Base-by-base conservation (phyloP, 30 jellyfish, hydroid and myxozoan species). In the Hydractinia echinata region DNA sequence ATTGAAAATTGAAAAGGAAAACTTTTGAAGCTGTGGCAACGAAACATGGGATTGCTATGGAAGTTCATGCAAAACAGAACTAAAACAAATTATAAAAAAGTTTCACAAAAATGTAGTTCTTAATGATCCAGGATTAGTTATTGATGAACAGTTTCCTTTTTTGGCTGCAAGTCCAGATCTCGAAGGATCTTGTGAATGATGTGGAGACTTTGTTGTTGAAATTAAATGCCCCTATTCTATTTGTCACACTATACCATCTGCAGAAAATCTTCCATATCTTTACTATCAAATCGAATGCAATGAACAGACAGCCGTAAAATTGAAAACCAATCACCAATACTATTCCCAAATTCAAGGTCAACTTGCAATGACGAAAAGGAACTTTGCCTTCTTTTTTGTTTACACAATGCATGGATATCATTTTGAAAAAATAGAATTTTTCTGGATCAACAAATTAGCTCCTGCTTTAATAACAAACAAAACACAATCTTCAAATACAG, bases 361-460 rank as follows among this genome's bases (percentile, higher is more conserved):
- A 70, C 54, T 70, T 7, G 80, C 68, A 5, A 49, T 70, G 5
- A 70, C 80, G 14, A 49, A 49, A 20, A 8, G 68, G 48, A 49
- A 7, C 5, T 6, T 4, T 4, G 69, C 68, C 67, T 70, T 5
- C 5, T 70, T 5, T 16, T 70, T 70, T 14, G 80, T 70, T 11
- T 71, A 71, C 67, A 71, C 81, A 7, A 10, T 19, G 0, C 81
- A 71, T 71, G 81, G 81, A 15, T 19, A 9, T 71, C 67, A 71
- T 71, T 7, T 71, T 67, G 44, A 67, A 5, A 7, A 14, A 16
- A 70, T 70, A 6, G 48, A 70, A 4, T 70, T 71, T 71, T 71
- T 71, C 51, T 71, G 81, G 81, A 7, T 20, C 52, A 71, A 67
- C 1, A 10, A 67, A 13, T 67, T 67, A 67, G 69, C 69, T 11